Conservation (phyloP, 2,888 invertebrate genomes). For the Lithosia quadra region DNA sequence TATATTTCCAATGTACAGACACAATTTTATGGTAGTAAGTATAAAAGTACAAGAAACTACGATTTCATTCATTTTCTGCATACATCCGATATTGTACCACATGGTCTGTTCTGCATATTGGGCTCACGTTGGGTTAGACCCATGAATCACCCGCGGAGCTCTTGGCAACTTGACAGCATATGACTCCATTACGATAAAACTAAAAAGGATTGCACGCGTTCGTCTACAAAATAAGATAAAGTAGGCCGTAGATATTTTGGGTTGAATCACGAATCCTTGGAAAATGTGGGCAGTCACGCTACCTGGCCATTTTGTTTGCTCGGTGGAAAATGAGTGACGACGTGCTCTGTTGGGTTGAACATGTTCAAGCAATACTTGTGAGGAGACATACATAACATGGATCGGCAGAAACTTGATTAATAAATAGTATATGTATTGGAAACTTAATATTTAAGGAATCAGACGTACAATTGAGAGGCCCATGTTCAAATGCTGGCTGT, state of each 20-base stretch:
- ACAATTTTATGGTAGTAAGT: no score
- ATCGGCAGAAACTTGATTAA: background rate
- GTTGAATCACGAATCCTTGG: constrained; percentile 15
- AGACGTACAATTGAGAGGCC: no score
- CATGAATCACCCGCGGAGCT: constrained; percentile 38
- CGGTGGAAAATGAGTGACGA: constrained; percentile 26
- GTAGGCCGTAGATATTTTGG: constrained; percentile 29
- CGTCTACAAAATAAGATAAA: constrained; percentile 21
- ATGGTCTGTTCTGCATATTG: constrained; percentile 13
- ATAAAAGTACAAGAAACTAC: background rate
- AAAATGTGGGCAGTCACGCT: constrained; percentile 28
- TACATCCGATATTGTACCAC: constrained; percentile 16
- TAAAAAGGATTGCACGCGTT: constrained; percentile 1
- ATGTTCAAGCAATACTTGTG: constrained; percentile 12
- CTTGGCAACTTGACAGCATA: constrained; percentile 43
- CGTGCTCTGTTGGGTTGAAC: constrained; percentile 25
- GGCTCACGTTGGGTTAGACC: constrained; percentile 36
- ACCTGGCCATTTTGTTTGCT: constrained; percentile 31
- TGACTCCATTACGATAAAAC: constrained; percentile 9
- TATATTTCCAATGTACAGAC: no score
- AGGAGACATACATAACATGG: background rate
- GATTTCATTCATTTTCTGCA: background rate
- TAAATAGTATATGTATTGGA: background rate
- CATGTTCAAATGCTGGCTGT: no score
- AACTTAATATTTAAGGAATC: no score